A percentile compares a stretch with the other conserved stretches of the same genome.
These are phyloP conservation scores for Lasioglossum baleicum DNA, from an alignment of 1,140 invertebrate genomes.

Conservation along the genomic window DNA sequence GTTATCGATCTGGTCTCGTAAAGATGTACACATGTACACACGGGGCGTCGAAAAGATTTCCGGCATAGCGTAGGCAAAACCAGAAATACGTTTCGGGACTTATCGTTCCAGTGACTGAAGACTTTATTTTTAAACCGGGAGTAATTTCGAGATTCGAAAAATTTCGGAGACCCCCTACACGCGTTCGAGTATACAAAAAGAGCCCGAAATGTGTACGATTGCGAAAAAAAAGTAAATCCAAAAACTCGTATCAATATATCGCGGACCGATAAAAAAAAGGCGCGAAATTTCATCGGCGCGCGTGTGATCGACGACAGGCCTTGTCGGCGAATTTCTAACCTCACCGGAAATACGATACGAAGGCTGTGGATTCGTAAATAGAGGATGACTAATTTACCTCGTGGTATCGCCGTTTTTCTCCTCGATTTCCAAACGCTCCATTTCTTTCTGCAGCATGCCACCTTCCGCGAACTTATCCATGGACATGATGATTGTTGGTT, in stretches of 20 bases:
- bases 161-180: too few relatives aligned
- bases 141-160: neutral
- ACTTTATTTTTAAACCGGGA: neutral
- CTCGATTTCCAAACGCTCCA: constrained; percentile 76
- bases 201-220: too few relatives aligned
- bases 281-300: constrained; percentile 3
- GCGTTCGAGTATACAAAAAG: too few relatives aligned
- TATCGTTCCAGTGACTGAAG: neutral
- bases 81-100: neutral
- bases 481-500: constrained; percentile 64
- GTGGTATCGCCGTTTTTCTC: constrained; percentile 75
- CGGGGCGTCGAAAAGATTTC: neutral
- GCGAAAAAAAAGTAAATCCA: neutral
- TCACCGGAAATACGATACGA: constrained; percentile 30
- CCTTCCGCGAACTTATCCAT: constrained; percentile 75
- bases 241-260: too few relatives aligned
- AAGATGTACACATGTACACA: neutral
- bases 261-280: constrained; percentile 11
- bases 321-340: constrained; percentile 17
- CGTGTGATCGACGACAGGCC: neutral
- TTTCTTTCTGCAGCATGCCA: constrained; percentile 72
- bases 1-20: neutral
- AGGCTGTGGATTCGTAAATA: constrained; percentile 20
- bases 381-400: constrained; percentile 68
- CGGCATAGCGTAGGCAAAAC: too few relatives aligned